Conservation (phyloP, 2,888 invertebrate genomes). For the Metopia argyrocephala region DNA sequence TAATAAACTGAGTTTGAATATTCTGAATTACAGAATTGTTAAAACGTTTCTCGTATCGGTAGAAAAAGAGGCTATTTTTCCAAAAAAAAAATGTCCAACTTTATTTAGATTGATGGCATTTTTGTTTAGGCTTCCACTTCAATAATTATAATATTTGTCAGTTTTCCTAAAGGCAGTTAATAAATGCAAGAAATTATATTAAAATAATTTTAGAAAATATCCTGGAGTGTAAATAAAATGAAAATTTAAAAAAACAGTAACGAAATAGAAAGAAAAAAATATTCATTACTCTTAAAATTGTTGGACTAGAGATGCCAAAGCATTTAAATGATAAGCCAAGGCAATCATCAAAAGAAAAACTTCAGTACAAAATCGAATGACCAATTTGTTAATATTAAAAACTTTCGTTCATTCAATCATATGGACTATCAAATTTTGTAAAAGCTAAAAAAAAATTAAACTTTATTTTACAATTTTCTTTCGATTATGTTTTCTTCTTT, state of each 20-base stretch:
- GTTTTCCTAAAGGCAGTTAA: too few relatives aligned
- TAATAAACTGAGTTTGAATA: too few relatives aligned
- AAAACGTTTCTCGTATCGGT: neutral
- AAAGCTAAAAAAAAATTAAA: too few relatives aligned
- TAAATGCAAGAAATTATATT: conserved; percentile 13
- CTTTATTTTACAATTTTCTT: too few relatives aligned
- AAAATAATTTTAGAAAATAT: conserved; percentile 45
- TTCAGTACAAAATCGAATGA: neutral
- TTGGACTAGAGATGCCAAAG: neutral
- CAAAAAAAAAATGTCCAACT: neutral
- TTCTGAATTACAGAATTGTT: neutral
- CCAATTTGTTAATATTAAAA: too few relatives aligned
- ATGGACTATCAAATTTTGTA: too few relatives aligned
- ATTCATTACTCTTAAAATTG: conserved; percentile 38
- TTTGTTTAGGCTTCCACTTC: conserved; percentile 48
- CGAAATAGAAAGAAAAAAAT: neutral
- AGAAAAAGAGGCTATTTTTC: neutral
- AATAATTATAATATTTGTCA: conserved; percentile 40
- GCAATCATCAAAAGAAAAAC: neutral
- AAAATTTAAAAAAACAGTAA: neutral
- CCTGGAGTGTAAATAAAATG: conserved; percentile 38
- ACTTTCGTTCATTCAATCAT: too few relatives aligned
- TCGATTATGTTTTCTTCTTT: neutral
- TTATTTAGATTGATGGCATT: neutral
- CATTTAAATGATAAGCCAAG: neutral